Evolutionary conservation across 2,797 vertebrate genomes (phyloP).

Genomic region (Malacoraja senta): DNA sequence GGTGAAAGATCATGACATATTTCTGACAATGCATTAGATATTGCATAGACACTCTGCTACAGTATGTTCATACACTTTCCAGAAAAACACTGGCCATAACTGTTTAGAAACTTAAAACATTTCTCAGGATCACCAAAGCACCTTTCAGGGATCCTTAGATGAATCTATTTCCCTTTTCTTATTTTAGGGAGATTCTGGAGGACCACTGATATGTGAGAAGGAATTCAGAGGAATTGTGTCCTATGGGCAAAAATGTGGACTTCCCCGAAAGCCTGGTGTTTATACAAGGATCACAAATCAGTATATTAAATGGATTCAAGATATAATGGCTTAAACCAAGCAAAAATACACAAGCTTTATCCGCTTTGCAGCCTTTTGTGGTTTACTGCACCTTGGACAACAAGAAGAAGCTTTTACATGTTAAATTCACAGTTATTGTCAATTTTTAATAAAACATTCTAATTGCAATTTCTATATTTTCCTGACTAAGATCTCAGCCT

Average conservation of each 20-base stretch:
- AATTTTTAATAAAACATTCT: background rate
- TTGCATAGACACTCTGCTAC: background rate
- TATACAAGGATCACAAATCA: background rate
- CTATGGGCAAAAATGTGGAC: background rate
- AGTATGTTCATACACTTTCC: no score
- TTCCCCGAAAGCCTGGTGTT: background rate
- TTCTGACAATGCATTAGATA: background rate
- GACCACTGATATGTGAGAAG: background rate
- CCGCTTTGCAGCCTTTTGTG: background rate
- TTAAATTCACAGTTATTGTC: background rate
- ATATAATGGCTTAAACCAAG: background rate
- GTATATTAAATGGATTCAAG: background rate
- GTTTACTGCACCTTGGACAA: no score
- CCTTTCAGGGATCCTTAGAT: background rate
- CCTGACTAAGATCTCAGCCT: background rate
- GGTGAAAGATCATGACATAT: no score
- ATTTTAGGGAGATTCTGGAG: conserved; percentile 18
- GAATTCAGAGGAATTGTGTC: background rate
- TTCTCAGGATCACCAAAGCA: background rate
- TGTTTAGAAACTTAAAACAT: background rate
- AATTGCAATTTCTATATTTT: background rate
- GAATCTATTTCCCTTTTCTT: background rate
- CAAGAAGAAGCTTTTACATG: background rate
- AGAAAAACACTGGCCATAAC: background rate
- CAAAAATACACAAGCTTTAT: background rate